These are phyloP conservation scores for Hydrocynus forskahlii DNA, from an alignment of 2,797 vertebrate species.

Conservation along the genomic window DNA sequence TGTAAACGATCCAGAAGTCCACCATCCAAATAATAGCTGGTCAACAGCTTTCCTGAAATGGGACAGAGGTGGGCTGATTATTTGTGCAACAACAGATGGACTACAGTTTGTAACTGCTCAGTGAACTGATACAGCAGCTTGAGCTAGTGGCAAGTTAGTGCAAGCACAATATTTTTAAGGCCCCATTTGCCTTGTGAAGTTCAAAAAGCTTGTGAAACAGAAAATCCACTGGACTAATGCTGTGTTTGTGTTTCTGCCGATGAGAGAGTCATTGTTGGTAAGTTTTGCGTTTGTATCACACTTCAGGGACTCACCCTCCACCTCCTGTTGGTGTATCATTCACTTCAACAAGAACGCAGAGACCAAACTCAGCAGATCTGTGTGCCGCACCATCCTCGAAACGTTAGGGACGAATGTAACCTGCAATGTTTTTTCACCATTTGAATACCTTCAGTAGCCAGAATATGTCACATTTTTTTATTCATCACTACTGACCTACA, in stretches of 20 bases:
- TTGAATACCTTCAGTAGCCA: too few relatives aligned
- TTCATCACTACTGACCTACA: too few relatives aligned
- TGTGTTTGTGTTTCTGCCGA: slow-evolving; percentile 21
- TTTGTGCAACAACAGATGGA: too few relatives aligned
- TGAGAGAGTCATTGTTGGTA: slow-evolving; percentile 29
- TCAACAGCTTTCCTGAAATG: too few relatives aligned
- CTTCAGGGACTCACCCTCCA: slow-evolving; percentile 1
- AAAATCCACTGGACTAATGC: not conserved
- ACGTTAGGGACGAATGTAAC: not conserved
- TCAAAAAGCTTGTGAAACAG: not conserved
- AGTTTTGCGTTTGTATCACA: slow-evolving; percentile 38
- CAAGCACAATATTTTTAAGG: too few relatives aligned
- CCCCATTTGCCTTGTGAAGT: not conserved
- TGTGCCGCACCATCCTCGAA: not conserved
- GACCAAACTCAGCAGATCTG: not conserved
- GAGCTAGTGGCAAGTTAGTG: too few relatives aligned
- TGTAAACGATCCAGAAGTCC: too few relatives aligned
- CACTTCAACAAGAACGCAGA: slow-evolving; percentile 20
- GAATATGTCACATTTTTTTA: too few relatives aligned
- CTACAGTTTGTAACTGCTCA: too few relatives aligned
- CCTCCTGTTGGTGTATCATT: slow-evolving; percentile 12
- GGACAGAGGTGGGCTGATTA: too few relatives aligned
- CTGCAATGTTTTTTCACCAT: not conserved
- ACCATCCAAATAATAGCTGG: too few relatives aligned
- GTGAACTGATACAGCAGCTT: too few relatives aligned